Evolutionary conservation across 2,888 invertebrate genomes (phyloP).

Genomic region (Limnephilus rhombicus): DNA sequence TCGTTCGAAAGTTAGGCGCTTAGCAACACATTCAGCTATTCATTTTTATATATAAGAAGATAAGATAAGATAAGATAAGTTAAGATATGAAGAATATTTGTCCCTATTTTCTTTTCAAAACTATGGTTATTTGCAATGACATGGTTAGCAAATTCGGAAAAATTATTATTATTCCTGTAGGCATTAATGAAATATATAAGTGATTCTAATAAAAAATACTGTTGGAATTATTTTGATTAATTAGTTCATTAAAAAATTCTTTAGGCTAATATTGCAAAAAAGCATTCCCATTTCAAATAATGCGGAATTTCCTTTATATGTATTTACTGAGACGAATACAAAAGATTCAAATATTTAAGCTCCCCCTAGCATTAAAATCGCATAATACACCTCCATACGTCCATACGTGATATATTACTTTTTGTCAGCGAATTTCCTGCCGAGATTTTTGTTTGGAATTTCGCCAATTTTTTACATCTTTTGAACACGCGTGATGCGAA

Average conservation of each 20-base stretch:
- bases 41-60: too few species aligned
- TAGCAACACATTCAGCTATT: too few species aligned
- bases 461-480: slow-evolving; percentile 43
- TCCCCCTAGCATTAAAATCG: neutral
- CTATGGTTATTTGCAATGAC: too few species aligned
- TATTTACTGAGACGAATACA: neutral
- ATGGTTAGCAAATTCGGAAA: too few species aligned
- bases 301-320: neutral
- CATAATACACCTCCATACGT: neutral
- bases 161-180: too few species aligned
- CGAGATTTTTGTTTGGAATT: slow-evolving; percentile 43
- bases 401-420: neutral
- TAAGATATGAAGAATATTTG: too few species aligned
- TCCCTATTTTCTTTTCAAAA: too few species aligned
- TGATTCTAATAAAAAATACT: too few species aligned
- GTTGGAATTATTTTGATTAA: too few species aligned
- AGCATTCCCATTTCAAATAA: neutral
- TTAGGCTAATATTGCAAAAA: neutral
- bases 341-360: neutral
- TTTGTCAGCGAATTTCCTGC: neutral
- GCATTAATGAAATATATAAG: too few species aligned
- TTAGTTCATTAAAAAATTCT: neutral
- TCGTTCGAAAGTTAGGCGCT: too few species aligned
- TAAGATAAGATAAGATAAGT: too few species aligned
- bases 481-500: slow-evolving; percentile 43